phyloP scores from a whole-genome alignment of 2,797 vertebrate genomes.

The Arctocebus calabarensis region DNA sequence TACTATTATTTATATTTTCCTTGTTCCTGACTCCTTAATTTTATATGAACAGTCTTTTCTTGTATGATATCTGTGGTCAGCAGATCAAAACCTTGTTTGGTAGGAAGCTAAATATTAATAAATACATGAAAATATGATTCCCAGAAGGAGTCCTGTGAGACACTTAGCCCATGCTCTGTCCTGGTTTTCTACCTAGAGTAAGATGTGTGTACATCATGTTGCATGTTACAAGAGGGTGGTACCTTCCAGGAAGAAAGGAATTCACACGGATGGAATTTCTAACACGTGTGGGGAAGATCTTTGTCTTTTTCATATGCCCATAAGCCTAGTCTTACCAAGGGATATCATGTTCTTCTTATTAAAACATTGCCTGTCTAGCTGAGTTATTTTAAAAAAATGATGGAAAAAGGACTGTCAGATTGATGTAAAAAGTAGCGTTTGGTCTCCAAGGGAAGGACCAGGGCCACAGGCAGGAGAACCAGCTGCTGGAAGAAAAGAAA shows the following conservation, averaged over 20 bases:
- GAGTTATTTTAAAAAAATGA: not conserved
- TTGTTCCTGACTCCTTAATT: not conserved
- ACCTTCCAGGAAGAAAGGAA: not conserved
- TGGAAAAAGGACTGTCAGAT: not conserved
- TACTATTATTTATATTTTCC: not conserved
- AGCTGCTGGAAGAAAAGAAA: slow-evolving; percentile 70
- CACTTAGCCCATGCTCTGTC: not conserved
- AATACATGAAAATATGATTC: slow-evolving; percentile 12
- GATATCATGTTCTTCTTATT: not conserved
- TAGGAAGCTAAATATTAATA: not conserved
- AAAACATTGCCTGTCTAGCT: not conserved
- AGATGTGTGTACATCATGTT: not conserved
- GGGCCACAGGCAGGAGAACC: slow-evolving; percentile 62
- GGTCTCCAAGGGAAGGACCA: slow-evolving; percentile 45
- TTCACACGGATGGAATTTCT: not conserved
- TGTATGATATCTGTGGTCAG: not conserved
- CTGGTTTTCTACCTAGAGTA: not conserved
- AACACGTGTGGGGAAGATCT: not conserved
- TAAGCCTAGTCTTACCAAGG: not conserved
- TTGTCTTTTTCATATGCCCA: not conserved
- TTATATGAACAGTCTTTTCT: not conserved
- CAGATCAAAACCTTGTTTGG: not conserved
- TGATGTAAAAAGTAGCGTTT: slow-evolving; percentile 66
- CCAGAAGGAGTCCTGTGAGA: not conserved
- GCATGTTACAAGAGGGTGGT: not conserved